Percentiles rank a stretch among this genome's conserved stretches.
Conservation (phyloP, 2,113 vertebrate genomes). For the Scolopax mira region DNA sequence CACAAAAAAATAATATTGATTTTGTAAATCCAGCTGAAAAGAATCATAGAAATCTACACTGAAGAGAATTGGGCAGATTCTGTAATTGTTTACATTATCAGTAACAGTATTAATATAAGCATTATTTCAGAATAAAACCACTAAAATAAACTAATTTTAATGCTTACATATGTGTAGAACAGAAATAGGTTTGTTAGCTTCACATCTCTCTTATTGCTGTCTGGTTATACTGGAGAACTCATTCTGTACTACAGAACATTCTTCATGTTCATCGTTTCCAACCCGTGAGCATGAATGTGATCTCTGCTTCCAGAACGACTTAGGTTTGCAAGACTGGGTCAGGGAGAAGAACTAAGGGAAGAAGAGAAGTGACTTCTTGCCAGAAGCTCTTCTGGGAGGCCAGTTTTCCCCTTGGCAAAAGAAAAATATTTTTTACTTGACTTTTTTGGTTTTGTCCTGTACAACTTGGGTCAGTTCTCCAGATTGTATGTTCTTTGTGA, state of each 20-base stretch:
- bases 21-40: not conserved
- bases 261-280: not conserved
- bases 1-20: not conserved
- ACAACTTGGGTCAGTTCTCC: not conserved
- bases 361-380: not conserved
- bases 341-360: not conserved
- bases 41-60: not conserved
- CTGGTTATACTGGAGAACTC: not conserved
- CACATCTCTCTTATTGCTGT: not conserved
- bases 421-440: not conserved
- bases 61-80: not conserved
- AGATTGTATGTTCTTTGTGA: not conserved
- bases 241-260: not conserved
- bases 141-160: not conserved
- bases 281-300: not conserved
- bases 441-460: not conserved
- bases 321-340: rapidly evolving
- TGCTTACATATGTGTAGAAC: not conserved
- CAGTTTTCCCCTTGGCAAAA: not conserved
- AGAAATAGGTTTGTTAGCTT: not conserved
- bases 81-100: not conserved
- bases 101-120: not conserved
- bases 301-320: not conserved
- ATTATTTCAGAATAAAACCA: not conserved
- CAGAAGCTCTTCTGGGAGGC: not conserved